Percentiles rank a stretch among this genome's conserved stretches.
Conservation (phyloP, 2,113 vertebrate species). For the Sardina pilchardus region DNA sequence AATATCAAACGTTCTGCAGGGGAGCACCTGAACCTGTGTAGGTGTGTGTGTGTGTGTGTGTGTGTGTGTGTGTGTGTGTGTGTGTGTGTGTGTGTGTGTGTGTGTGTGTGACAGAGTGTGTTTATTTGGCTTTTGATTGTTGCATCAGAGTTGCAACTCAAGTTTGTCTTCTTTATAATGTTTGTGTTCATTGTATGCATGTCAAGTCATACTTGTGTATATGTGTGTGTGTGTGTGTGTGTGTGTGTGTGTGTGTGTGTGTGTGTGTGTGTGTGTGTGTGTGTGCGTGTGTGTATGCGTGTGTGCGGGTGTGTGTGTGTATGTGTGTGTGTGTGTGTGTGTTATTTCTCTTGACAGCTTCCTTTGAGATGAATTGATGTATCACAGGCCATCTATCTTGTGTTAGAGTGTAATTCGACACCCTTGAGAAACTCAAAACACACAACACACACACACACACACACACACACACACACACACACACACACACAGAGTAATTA, state of each 20-base stretch:
- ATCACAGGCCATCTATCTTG: slow-evolving; percentile 22
- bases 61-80: neutral
- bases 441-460: neutral
- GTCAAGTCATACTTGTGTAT: neutral
- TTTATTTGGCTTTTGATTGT: neutral
- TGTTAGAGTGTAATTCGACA: neutral
- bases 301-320: neutral
- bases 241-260: neutral
- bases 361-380: neutral
- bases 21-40: neutral
- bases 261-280: slow-evolving; percentile 2
- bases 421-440: neutral
- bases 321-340: neutral
- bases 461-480: neutral
- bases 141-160: neutral
- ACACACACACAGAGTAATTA: slow-evolving; percentile 51
- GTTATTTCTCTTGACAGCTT: neutral
- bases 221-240: neutral
- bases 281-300: neutral
- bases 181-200: neutral
- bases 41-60: neutral
- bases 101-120: neutral
- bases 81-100: neutral
- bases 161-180: too few species aligned
- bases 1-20: too few species aligned